Percentiles rank a stretch among this genome's conserved stretches.
These are phyloP conservation scores for Hemicrepidius hirtus DNA, from an alignment of 2,888 invertebrate genomes.

Conservation along the genomic window DNA sequence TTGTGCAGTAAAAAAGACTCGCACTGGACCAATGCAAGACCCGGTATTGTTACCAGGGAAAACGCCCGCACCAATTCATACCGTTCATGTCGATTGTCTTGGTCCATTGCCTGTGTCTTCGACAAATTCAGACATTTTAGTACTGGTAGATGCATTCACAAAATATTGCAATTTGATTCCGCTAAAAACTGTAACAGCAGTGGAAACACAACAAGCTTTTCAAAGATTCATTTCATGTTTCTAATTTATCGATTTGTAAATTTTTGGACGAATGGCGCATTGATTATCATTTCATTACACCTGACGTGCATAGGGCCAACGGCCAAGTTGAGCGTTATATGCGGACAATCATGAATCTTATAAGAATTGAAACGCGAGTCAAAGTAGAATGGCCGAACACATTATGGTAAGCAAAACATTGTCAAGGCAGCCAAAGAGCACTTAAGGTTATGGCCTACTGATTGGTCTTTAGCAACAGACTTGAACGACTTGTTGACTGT, in stretches of 20 bases:
- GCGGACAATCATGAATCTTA: no score
- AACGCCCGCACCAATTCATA: constrained; percentile 49
- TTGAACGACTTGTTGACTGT: no score
- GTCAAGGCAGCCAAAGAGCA: no score
- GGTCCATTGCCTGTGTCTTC: constrained; percentile 17
- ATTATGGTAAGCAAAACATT: no score
- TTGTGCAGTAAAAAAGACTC: constrained; percentile 46
- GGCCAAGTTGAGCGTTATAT: constrained; percentile 34
- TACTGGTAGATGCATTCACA: constrained; percentile 32
- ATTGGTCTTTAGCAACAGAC: no score
- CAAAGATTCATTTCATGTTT: no score
- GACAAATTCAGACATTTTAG: no score
- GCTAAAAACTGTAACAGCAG: constrained; percentile 1
- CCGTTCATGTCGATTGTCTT: background rate
- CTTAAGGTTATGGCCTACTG: no score
- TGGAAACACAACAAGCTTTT: background rate
- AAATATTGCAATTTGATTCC: constrained; percentile 28
- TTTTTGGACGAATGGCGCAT: background rate
- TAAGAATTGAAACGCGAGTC: no score
- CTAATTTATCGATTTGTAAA: no score
- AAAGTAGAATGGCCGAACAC: no score
- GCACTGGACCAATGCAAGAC: constrained; percentile 24
- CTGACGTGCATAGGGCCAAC: constrained; percentile 20
- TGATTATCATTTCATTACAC: constrained; percentile 25
- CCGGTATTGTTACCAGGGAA: constrained; percentile 44